Conservation (phyloP, 2,888 invertebrate genomes). For the Lasioglossum villosulum region DNA sequence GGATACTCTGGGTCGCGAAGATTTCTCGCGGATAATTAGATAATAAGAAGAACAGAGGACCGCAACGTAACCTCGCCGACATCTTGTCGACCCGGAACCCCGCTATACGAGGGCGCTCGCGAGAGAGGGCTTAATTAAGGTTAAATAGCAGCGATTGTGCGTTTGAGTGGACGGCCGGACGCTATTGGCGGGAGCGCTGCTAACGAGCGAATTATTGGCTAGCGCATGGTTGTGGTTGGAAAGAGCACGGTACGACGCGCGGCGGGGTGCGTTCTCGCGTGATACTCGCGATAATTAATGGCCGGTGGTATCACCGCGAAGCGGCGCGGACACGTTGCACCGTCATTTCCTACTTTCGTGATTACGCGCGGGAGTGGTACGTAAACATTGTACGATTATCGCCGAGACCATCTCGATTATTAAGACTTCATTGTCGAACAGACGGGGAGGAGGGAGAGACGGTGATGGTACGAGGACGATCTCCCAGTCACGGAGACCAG, state of each 20-base stretch:
- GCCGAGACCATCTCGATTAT: slow-evolving; percentile 66
- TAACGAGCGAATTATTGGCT: slow-evolving; percentile 75
- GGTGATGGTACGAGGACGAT: slow-evolving; percentile 13
- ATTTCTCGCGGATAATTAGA: slow-evolving; percentile 33
- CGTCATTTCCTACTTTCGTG: slow-evolving; percentile 80
- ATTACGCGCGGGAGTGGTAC: slow-evolving; percentile 65
- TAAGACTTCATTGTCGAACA: slow-evolving; percentile 55
- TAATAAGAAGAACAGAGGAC: slow-evolving; percentile 20
- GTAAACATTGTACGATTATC: slow-evolving; percentile 64
- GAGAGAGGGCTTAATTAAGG: slow-evolving; percentile 78
- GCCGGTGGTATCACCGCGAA: slow-evolving; percentile 58
- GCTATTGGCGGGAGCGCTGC: slow-evolving; percentile 70
- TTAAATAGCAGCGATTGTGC: slow-evolving; percentile 81
- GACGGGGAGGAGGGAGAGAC: not conserved
- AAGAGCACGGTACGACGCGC: slow-evolving; percentile 37
- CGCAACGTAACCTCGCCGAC: slow-evolving; percentile 52
- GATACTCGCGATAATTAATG: slow-evolving; percentile 69
- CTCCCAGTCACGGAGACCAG: not conserved
- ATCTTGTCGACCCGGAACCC: not conserved
- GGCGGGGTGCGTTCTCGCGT: slow-evolving; percentile 37
- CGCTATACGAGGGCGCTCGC: not conserved
- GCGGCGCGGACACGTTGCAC: slow-evolving; percentile 54
- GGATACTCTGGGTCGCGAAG: slow-evolving; percentile 56
- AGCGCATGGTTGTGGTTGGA: slow-evolving; percentile 58
- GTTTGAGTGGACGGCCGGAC: slow-evolving; percentile 50